Evolutionary conservation across 2,888 invertebrate genomes (phyloP).

Genomic region (Phorcus lineatus): DNA sequence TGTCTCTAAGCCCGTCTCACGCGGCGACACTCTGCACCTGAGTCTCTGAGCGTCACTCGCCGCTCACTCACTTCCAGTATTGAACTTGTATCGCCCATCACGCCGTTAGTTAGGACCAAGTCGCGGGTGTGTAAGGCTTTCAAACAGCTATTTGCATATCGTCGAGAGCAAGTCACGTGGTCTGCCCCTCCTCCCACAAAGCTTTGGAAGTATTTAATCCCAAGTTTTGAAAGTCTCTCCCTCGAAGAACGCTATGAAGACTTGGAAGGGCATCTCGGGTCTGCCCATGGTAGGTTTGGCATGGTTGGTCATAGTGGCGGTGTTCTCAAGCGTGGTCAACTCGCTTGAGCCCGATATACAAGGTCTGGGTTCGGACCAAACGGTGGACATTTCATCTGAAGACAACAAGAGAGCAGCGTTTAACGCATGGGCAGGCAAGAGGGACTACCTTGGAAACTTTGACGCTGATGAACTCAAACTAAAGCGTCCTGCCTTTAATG

Average conservation of each 20-base stretch:
- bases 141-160: not conserved
- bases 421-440: conserved; percentile 14
- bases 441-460: not conserved
- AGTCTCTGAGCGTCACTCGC: not conserved
- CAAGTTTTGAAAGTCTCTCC: not conserved
- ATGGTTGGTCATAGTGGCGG: not conserved
- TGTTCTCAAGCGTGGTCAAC: not conserved
- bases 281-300: conserved; percentile 1
- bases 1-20: too few relatives aligned
- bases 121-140: not conserved
- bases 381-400: not conserved
- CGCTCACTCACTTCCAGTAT: not conserved
- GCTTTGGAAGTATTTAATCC: not conserved
- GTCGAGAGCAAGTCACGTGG: not conserved
- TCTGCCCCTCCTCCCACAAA: not conserved
- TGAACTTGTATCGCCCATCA: not conserved
- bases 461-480: not conserved
- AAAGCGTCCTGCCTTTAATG: conserved; percentile 9
- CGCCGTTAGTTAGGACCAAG: not conserved
- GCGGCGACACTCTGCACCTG: not conserved
- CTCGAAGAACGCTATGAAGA: not conserved
- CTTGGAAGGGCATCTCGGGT: not conserved
- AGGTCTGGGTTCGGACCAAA: not conserved
- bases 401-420: not conserved
- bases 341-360: not conserved